These are phyloP conservation scores for Catharus ustulatus DNA, from an alignment of 2,797 vertebrate genomes.

Conservation along the genomic window DNA sequence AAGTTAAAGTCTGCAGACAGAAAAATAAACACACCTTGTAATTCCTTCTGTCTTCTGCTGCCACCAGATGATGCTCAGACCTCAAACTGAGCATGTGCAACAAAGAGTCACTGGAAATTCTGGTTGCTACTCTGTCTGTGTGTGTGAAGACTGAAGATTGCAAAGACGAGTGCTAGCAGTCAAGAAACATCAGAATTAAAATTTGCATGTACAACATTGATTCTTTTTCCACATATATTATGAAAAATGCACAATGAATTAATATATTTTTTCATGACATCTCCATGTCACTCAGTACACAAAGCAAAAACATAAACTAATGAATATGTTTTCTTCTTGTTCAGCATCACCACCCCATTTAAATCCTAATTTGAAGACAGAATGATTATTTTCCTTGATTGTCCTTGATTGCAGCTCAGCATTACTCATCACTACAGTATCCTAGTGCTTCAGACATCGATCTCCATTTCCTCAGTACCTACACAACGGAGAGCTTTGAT, in stretches of 20 bases:
- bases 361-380: neutral
- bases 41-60: neutral
- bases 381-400: neutral
- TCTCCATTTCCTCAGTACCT: neutral
- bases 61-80: neutral
- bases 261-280: neutral
- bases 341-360: neutral
- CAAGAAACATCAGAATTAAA: neutral
- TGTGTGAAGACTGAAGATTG: neutral
- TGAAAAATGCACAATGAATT: neutral
- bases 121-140: neutral
- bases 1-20: neutral
- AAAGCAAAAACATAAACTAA: neutral
- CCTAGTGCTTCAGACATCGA: neutral
- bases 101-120: neutral
- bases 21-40: neutral
- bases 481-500: accelerated
- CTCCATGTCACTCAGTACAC: neutral
- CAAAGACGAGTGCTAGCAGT: neutral
- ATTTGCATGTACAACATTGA: neutral
- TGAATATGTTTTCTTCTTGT: neutral
- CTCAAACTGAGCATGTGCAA: neutral
- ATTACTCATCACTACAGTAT: neutral
- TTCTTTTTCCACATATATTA: neutral
- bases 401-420: neutral